These are phyloP conservation scores for Nephila pilipes DNA, from an alignment of 1,140 invertebrate genomes.

Conservation along the genomic window DNA sequence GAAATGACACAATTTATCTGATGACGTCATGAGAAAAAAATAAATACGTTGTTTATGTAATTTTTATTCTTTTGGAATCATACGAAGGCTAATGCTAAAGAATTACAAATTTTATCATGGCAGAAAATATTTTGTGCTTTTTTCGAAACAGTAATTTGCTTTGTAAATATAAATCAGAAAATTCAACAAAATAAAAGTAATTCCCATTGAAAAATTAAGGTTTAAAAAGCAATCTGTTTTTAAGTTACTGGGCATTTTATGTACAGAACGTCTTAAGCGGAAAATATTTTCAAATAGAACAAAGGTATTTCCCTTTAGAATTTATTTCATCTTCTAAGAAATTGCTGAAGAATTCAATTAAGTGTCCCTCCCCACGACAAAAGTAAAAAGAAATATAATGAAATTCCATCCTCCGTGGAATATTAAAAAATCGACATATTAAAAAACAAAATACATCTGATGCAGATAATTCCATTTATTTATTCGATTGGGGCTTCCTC, in stretches of 20 bases:
- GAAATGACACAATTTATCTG: neutral
- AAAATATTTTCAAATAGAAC: neutral
- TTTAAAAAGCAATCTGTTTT: neutral
- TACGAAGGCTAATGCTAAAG: neutral
- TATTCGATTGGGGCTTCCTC: conserved; percentile 8
- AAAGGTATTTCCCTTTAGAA: neutral
- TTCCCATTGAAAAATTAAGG: neutral
- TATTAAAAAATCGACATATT: conserved; percentile 27
- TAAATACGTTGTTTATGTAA: neutral
- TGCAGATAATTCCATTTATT: conserved; percentile 41
- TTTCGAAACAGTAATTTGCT: neutral
- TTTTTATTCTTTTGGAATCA: neutral
- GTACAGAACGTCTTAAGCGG: neutral
- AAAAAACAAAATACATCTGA: neutral
- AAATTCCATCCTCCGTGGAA: neutral
- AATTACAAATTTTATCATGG: neutral
- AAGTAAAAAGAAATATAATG: neutral
- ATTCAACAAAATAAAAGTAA: neutral
- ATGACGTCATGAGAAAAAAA: neutral
- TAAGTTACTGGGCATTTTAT: neutral
- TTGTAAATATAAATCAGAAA: neutral
- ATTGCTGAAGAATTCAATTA: neutral
- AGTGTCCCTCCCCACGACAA: neutral
- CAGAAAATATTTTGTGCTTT: neutral
- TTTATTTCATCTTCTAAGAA: neutral